phyloP scores from a whole-genome alignment of 2,888 invertebrate species.

The Hydrotaea cyrtoneurina region DNA sequence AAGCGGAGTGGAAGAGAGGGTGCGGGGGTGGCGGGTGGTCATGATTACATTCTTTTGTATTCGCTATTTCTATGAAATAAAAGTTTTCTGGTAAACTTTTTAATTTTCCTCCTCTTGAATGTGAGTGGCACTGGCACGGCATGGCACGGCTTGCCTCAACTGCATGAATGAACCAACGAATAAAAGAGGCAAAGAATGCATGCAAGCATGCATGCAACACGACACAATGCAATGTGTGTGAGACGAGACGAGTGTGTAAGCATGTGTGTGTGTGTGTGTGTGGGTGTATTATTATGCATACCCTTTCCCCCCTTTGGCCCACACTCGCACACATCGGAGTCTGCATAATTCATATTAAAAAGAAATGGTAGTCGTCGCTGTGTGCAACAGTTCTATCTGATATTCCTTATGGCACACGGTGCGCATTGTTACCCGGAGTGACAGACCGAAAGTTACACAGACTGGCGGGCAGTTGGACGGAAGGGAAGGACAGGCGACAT shows the following conservation, averaged over 20 bases:
- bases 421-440: constrained; percentile 11
- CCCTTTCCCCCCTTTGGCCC: too few relatives aligned
- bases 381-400: constrained; percentile 4
- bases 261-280: not conserved
- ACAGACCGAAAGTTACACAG: constrained; percentile 10
- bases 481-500: not conserved
- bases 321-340: too few relatives aligned
- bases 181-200: not conserved
- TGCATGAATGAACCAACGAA: not conserved
- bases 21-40: too few relatives aligned
- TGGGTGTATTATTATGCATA: not conserved
- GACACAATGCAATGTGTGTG: not conserved
- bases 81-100: constrained; percentile 47
- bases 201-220: not conserved
- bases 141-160: not conserved
- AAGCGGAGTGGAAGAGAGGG: not conserved
- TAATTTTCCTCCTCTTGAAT: constrained; percentile 41
- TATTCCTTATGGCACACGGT: not conserved
- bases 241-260: not conserved
- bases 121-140: not conserved
- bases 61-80: constrained; percentile 1
- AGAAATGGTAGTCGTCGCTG: not conserved
- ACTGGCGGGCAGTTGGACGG: not conserved
- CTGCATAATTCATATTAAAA: constrained; percentile 17
- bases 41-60: constrained; percentile 30